Evolutionary conservation across 2,888 invertebrate genomes (phyloP).

Genomic region (Apotomis turbidana): DNA sequence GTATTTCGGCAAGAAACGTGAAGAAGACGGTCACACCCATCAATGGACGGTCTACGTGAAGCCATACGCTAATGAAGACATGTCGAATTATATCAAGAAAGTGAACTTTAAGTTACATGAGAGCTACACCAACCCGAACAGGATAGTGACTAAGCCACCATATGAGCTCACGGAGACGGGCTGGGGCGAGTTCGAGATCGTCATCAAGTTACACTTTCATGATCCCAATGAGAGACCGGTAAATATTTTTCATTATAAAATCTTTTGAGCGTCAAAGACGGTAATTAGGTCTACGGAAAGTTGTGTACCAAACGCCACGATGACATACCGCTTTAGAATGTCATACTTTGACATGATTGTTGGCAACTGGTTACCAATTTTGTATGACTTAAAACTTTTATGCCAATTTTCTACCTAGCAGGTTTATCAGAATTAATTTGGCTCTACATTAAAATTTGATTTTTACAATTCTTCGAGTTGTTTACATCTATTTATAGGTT

Average conservation of each 20-base stretch:
- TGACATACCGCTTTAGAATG: too few species aligned
- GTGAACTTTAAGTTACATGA: conserved; percentile 99
- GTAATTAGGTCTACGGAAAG: too few species aligned
- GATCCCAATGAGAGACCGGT: conserved; percentile 98
- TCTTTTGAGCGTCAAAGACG: too few species aligned
- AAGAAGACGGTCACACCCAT: conserved; percentile 99
- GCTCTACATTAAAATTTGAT: too few species aligned
- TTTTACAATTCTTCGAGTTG: too few species aligned
- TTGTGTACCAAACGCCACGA: too few species aligned
- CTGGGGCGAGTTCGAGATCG: conserved; percentile 99
- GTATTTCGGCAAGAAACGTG: conserved; percentile 97
- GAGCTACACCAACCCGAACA: conserved; percentile 96
- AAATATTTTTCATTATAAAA: conserved; percentile 49
- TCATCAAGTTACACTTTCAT: conserved; percentile 98
- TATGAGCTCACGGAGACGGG: conserved; percentile 99
- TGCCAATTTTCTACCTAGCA: too few species aligned
- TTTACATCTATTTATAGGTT: too few species aligned
- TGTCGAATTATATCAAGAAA: conserved; percentile 97
- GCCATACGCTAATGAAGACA: conserved; percentile 96
- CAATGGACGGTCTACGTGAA: conserved; percentile 99
- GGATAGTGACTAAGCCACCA: conserved; percentile 97
- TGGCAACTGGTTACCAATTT: too few species aligned
- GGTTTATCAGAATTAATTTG: too few species aligned
- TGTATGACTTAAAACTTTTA: too few species aligned
- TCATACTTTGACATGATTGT: too few species aligned